Percentiles rank a stretch among this genome's conserved stretches.
phyloP scores from a whole-genome alignment of 2,113 vertebrate species.

The Machaerirhynchus nigripectus region DNA sequence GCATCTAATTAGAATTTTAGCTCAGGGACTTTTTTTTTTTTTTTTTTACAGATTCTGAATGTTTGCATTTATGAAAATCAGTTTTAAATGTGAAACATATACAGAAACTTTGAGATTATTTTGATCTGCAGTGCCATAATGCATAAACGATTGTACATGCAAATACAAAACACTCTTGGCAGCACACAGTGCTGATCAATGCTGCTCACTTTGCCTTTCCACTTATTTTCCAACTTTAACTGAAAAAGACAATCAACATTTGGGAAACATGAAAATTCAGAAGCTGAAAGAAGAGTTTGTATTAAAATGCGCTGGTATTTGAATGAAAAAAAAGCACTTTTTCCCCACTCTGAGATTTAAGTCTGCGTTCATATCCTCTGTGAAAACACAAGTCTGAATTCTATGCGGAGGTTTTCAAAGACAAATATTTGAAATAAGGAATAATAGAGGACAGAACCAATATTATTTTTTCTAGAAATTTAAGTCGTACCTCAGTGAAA shows the following conservation, averaged over 20 bases:
- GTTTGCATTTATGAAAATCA: constrained; percentile 55
- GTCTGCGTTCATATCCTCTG: constrained; percentile 33
- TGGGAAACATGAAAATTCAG: constrained; percentile 34
- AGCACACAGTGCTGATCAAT: neutral
- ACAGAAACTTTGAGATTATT: constrained; percentile 55
- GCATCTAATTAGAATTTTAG: constrained; percentile 36
- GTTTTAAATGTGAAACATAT: constrained; percentile 55
- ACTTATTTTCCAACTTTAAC: constrained; percentile 32
- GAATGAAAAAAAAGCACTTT: constrained; percentile 20
- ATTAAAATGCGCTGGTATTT: constrained; percentile 47
- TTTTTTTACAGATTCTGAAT: constrained; percentile 13
- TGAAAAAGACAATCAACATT: constrained; percentile 52
- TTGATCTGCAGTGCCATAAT: constrained; percentile 33
- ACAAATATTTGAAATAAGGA: constrained; percentile 49
- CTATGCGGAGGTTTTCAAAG: constrained; percentile 43
- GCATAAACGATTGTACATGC: constrained; percentile 24
- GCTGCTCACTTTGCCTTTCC: constrained; percentile 31
- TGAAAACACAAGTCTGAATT: constrained; percentile 50
- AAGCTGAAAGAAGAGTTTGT: constrained; percentile 25
- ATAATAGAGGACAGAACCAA: neutral
- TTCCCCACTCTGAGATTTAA: neutral
- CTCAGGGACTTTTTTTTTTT: neutral
- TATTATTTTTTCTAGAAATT: constrained; percentile 53
- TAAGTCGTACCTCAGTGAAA: neutral
- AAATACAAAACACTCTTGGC: constrained; percentile 44